A percentile compares a stretch with the other conserved stretches of the same genome.
phyloP scores from a whole-genome alignment of 2,888 invertebrate genomes.

The Synanthedon formicaeformis region DNA sequence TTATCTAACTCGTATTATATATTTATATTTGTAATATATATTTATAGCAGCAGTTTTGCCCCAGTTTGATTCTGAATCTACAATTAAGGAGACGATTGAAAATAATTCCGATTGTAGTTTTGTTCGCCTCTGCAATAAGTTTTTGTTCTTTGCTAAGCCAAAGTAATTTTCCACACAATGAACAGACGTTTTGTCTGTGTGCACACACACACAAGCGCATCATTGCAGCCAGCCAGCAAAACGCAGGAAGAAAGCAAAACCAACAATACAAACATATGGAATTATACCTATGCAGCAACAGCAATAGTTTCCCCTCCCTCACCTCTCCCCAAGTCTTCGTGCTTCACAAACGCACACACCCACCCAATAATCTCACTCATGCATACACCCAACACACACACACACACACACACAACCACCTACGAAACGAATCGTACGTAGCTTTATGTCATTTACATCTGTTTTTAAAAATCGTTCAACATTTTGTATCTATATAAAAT shows the following conservation, averaged over 20 bases:
- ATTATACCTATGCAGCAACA: too few species aligned
- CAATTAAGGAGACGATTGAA: too few species aligned
- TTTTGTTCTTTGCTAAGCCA: neutral
- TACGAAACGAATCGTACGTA: slow-evolving; percentile 6
- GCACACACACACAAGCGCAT: neutral
- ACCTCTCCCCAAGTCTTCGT: neutral
- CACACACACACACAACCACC: slow-evolving; percentile 7
- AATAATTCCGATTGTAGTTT: too few species aligned
- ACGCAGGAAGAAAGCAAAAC: too few species aligned
- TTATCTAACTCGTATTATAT: too few species aligned
- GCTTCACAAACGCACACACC: neutral
- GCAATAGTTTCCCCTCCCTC: too few species aligned
- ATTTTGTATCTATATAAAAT: slow-evolving; percentile 47
- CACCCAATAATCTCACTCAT: neutral
- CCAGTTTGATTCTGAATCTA: too few species aligned
- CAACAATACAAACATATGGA: too few species aligned
- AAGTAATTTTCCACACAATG: slow-evolving; percentile 5
- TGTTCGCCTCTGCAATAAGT: neutral
- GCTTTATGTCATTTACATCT: slow-evolving; percentile 46
- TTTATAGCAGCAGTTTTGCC: too few species aligned
- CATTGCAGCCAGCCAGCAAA: too few species aligned
- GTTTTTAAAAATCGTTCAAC: slow-evolving; percentile 56
- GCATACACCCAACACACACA: slow-evolving; percentile 6
- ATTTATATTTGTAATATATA: too few species aligned
- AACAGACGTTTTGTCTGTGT: neutral